Conservation (phyloP, 37 sponge, comb jelly and placozoan genomes). For the Ephydatia muelleri region DNA sequence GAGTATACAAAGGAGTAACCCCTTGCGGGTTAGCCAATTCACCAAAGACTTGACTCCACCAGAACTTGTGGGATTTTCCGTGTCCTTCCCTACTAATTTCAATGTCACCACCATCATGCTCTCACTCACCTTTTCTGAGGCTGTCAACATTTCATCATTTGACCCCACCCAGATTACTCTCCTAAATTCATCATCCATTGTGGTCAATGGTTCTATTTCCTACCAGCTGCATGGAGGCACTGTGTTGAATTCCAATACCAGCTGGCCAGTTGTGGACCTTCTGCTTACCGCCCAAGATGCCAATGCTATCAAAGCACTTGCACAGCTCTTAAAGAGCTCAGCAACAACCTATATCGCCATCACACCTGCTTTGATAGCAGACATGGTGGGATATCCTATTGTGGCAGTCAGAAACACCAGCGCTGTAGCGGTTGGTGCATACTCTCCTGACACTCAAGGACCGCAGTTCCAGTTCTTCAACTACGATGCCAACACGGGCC, state of each 20-base stretch:
- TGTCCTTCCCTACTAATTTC: constrained; percentile 15
- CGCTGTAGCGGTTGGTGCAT: constrained; percentile 24
- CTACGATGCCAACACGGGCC: constrained; percentile 73
- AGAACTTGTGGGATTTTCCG: constrained; percentile 32
- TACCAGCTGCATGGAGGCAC: constrained; percentile 63
- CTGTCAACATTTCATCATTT: constrained; percentile 68
- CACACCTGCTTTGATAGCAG: constrained; percentile 34
- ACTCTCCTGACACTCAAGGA: constrained; percentile 55
- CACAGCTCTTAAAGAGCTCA: constrained; percentile 40
- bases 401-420: constrained; percentile 32
- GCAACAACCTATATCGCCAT: constrained; percentile 66
- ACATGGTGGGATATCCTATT: constrained; percentile 64
- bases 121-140: constrained; percentile 80
- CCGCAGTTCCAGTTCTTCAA: constrained; percentile 68
- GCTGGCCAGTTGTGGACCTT: constrained; percentile 54
- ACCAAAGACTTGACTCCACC: constrained; percentile 64
- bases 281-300: constrained; percentile 61
- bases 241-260: constrained; percentile 10
- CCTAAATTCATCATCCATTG: constrained; percentile 9
- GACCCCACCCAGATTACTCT: constrained; percentile 50
- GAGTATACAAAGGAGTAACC: constrained; percentile 24
- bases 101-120: constrained; percentile 74
- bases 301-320: constrained; percentile 71
- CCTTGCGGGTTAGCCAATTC: constrained; percentile 42
- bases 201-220: constrained; percentile 3